phyloP scores from a whole-genome alignment of 1,140 invertebrate species.

The Sminthurides bifidus region DNA sequence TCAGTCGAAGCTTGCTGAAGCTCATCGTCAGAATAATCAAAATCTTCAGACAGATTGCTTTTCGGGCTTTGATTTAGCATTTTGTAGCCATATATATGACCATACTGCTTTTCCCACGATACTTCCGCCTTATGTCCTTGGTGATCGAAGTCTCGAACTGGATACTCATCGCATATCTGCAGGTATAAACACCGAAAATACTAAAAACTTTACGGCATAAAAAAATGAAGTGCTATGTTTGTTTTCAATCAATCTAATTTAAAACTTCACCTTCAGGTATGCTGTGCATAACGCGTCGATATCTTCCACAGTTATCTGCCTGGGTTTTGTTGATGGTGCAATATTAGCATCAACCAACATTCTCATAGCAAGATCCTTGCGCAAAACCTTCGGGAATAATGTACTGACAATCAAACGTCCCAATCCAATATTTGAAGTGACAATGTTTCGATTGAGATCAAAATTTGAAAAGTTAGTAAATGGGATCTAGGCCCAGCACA shows the following conservation, averaged over 20 bases:
- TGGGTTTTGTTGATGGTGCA: slow-evolving; percentile 52
- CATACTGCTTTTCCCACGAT: slow-evolving; percentile 9
- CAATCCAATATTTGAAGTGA: too few species aligned
- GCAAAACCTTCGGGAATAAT: slow-evolving; percentile 59
- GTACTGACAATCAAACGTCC: slow-evolving; percentile 45
- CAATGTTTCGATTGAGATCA: too few species aligned
- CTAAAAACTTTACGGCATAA: too few species aligned
- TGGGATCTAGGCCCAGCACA: too few species aligned
- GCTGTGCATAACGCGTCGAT: slow-evolving; percentile 60
- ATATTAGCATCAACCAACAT: slow-evolving; percentile 63
- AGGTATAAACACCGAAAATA: background rate
- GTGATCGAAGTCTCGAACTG: slow-evolving; percentile 18
- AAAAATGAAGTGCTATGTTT: too few species aligned
- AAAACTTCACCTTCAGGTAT: slow-evolving; percentile 46
- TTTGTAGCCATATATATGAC: background rate
- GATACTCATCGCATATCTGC: slow-evolving; percentile 24
- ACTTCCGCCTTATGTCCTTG: slow-evolving; percentile 16
- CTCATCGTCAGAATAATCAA: too few species aligned
- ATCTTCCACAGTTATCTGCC: slow-evolving; percentile 62
- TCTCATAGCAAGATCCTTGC: slow-evolving; percentile 51
- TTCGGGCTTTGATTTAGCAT: too few species aligned
- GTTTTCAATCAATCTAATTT: too few species aligned
- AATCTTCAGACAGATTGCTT: too few species aligned
- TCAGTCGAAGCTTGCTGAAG: too few species aligned
- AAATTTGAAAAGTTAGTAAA: too few species aligned